Percentiles rank a stretch among this genome's conserved stretches.
Evolutionary conservation across 2,797 vertebrate species (phyloP).

Genomic region (Pagetopsis macropterus): DNA sequence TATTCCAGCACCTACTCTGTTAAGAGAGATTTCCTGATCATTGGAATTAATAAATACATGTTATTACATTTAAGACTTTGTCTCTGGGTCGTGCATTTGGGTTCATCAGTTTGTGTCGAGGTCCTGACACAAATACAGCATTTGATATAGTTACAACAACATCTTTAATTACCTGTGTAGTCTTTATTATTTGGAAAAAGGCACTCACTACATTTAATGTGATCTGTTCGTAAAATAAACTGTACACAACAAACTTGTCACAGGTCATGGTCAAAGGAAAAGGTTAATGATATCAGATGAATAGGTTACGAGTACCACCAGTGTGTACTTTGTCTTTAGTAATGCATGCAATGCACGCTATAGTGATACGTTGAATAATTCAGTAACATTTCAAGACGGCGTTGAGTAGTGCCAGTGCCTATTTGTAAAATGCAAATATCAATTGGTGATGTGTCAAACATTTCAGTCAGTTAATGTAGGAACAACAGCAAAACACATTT

Average conservation of each 20-base stretch:
- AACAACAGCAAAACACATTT: constrained; percentile 16
- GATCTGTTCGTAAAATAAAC: constrained; percentile 68
- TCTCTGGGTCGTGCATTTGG: too few relatives aligned
- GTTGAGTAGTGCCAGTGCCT: constrained; percentile 17
- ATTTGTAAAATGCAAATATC: constrained; percentile 23
- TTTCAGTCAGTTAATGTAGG: constrained; percentile 18
- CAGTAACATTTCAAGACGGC: constrained; percentile 17
- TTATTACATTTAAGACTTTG: too few relatives aligned
- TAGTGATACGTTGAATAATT: constrained; percentile 24
- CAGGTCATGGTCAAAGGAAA: constrained; percentile 53
- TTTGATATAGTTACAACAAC: background rate
- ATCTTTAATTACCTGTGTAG: constrained; percentile 24
- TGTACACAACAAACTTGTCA: constrained; percentile 67
- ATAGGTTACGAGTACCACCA: constrained; percentile 46
- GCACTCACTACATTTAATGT: constrained; percentile 83
- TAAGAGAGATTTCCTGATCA: too few relatives aligned
- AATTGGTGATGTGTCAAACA: constrained; percentile 5
- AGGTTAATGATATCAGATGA: constrained; percentile 44
- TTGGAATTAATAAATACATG: too few relatives aligned
- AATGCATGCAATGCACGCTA: constrained; percentile 44
- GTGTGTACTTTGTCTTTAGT: constrained; percentile 29
- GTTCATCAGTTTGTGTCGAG: too few relatives aligned
- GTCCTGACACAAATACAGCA: background rate
- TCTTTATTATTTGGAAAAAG: constrained; percentile 82
- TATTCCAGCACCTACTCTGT: too few relatives aligned